phyloP scores from a whole-genome alignment of 2,797 vertebrate species.

The Ptychadena robeensis region DNA sequence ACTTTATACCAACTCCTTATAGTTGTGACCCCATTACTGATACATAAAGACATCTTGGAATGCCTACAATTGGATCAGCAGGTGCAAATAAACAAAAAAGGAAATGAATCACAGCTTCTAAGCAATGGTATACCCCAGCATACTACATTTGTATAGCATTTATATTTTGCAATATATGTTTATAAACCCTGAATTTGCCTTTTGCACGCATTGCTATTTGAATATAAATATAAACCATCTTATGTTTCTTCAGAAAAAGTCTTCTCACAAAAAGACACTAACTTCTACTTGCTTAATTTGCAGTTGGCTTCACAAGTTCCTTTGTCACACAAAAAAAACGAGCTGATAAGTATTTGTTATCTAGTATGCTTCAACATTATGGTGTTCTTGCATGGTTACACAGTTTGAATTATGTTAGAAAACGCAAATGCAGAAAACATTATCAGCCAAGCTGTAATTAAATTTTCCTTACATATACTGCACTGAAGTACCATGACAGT shows the following conservation, averaged over 20 bases:
- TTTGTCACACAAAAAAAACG: background rate
- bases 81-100: too few relatives aligned
- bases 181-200: background rate
- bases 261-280: background rate
- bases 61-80: too few relatives aligned
- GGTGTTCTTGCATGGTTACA: background rate
- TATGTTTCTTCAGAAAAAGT: background rate
- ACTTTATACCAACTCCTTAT: too few relatives aligned
- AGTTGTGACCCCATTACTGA: too few relatives aligned
- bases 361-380: background rate
- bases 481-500: slow-evolving; percentile 23
- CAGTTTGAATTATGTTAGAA: background rate
- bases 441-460: slow-evolving; percentile 12
- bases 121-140: too few relatives aligned
- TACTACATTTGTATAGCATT: background rate
- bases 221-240: background rate
- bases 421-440: background rate
- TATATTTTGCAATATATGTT: too few relatives aligned
- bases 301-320: background rate
- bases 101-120: too few relatives aligned
- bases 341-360: background rate
- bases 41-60: too few relatives aligned
- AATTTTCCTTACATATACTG: slow-evolving; percentile 31
- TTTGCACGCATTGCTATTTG: background rate
- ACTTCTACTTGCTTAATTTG: background rate